These are phyloP conservation scores for Plagodis pulveraria DNA, from an alignment of 2,888 invertebrate species.

Conservation along the genomic window DNA sequence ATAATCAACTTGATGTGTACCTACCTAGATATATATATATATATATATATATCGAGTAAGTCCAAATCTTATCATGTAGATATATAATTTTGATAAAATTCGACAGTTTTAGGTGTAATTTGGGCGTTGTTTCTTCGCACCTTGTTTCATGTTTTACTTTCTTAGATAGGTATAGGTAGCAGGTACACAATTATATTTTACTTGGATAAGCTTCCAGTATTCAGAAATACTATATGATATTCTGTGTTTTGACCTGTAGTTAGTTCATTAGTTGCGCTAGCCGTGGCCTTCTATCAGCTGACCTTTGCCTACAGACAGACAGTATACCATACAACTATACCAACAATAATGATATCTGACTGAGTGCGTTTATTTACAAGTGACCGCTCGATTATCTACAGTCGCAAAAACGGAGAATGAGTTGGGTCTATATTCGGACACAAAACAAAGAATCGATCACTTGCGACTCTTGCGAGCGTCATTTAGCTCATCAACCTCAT, in stretches of 20 bases:
- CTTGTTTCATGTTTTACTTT: no score
- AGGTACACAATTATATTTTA: background rate
- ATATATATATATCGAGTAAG: no score
- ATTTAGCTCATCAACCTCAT: slow-evolving; percentile 32
- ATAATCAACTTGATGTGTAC: slow-evolving; percentile 10
- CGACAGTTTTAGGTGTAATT: slow-evolving; percentile 5
- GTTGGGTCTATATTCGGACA: slow-evolving; percentile 38
- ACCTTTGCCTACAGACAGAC: slow-evolving; percentile 44
- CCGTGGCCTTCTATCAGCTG: slow-evolving; percentile 45
- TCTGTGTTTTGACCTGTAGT: no score
- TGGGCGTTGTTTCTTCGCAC: slow-evolving; percentile 3
- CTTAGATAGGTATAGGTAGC: no score
- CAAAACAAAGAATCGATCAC: slow-evolving; percentile 38
- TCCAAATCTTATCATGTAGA: slow-evolving; percentile 8
- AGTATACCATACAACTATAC: slow-evolving; percentile 15
- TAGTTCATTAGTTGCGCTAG: slow-evolving; percentile 42
- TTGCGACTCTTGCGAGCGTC: slow-evolving; percentile 17
- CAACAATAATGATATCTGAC: slow-evolving; percentile 23
- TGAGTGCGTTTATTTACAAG: slow-evolving; percentile 36
- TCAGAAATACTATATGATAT: no score
- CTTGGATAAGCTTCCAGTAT: background rate
- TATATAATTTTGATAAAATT: slow-evolving; percentile 8
- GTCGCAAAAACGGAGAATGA: slow-evolving; percentile 24
- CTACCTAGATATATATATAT: slow-evolving; percentile 6
- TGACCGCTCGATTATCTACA: slow-evolving; percentile 29